Conservation (phyloP, 2,113 vertebrate species). For the Synchiropus splendidus region DNA sequence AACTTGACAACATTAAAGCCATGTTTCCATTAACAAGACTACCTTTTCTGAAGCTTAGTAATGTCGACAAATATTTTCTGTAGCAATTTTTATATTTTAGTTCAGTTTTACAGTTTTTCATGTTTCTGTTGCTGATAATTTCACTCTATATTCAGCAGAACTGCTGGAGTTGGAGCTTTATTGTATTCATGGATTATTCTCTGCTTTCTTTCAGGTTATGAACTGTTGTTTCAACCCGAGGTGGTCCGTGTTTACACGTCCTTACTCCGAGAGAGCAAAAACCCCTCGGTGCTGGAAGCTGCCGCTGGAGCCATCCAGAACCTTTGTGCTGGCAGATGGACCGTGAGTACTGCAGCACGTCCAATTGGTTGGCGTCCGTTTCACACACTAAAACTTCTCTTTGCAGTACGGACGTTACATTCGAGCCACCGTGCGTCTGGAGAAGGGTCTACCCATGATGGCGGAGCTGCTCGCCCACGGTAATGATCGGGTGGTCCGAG, state of each 20-base stretch:
- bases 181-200: background rate
- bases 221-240: conserved; percentile 93
- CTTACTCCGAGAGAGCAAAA: conserved; percentile 85
- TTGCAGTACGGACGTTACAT: conserved; percentile 86
- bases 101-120: too few relatives aligned
- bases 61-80: too few relatives aligned
- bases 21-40: too few relatives aligned
- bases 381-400: too few relatives aligned
- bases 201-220: conserved; percentile 71
- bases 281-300: conserved; percentile 87
- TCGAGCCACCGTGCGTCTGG: conserved; percentile 81
- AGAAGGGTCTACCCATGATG: conserved; percentile 88
- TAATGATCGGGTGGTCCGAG: conserved; percentile 87
- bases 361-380: too few relatives aligned
- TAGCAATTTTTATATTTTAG: too few relatives aligned
- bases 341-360: conserved; percentile 50
- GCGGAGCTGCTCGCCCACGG: conserved; percentile 80
- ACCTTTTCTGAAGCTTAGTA: too few relatives aligned
- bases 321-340: conserved; percentile 90
- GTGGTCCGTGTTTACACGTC: conserved; percentile 93
- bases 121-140: too few relatives aligned
- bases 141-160: too few relatives aligned
- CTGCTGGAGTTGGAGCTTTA: too few relatives aligned
- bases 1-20: too few relatives aligned
- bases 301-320: conserved; percentile 93